These are phyloP conservation scores for Sander vitreus DNA, from an alignment of 2,113 vertebrate species.

Conservation along the genomic window DNA sequence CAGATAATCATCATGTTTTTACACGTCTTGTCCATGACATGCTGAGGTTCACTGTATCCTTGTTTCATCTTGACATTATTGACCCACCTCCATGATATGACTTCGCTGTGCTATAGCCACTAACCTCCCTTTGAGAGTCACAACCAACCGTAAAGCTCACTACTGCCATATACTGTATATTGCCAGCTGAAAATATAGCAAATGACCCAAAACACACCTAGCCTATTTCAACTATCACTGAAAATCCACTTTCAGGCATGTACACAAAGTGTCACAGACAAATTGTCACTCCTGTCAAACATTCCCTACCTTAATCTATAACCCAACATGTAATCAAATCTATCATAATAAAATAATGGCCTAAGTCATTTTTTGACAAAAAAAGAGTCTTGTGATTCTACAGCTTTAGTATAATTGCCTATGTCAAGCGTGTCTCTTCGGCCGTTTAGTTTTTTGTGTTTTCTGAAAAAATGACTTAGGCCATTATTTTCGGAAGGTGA, in stretches of 20 bases:
- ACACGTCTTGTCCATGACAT: neutral
- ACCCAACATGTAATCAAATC: neutral
- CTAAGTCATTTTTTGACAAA: no score
- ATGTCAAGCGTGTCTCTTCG: no score
- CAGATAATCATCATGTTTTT: neutral
- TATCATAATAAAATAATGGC: neutral
- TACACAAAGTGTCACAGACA: neutral
- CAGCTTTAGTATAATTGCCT: no score
- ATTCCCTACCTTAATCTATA: neutral
- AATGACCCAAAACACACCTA: neutral
- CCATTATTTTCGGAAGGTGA: no score
- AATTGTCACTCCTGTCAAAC: neutral
- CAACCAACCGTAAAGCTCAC: neutral
- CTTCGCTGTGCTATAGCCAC: neutral
- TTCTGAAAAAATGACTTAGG: no score
- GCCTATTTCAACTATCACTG: neutral
- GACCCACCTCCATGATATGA: neutral
- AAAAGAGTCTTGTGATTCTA: no score
- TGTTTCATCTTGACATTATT: neutral
- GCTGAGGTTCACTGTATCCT: neutral
- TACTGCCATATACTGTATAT: neutral
- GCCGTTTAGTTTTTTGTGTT: no score
- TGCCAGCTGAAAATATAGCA: neutral
- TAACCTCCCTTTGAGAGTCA: conserved; percentile 1
- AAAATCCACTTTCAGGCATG: conserved; percentile 1